phyloP scores from a whole-genome alignment of 2,113 vertebrate species.

The Lichenostomus cassidix region DNA sequence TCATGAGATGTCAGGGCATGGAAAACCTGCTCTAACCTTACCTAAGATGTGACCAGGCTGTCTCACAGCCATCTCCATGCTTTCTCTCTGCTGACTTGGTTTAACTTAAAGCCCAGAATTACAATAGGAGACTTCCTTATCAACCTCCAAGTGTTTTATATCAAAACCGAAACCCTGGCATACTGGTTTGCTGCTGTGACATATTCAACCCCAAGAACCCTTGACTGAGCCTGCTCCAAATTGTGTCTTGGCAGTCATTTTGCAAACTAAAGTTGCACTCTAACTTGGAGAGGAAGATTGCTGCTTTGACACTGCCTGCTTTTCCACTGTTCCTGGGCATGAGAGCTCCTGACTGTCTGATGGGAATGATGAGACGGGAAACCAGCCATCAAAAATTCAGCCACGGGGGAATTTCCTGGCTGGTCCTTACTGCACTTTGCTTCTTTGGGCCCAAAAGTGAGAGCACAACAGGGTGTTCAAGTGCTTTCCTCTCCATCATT shows the following conservation, averaged over 20 bases:
- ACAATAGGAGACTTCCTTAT: not conserved
- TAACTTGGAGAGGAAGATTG: not conserved
- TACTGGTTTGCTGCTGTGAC: not conserved
- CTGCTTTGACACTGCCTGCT: not conserved
- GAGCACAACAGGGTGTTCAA: not conserved
- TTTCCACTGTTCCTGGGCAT: not conserved
- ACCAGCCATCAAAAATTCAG: not conserved
- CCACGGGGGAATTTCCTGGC: not conserved
- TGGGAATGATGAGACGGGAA: not conserved
- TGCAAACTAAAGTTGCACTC: not conserved
- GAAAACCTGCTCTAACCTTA: not conserved
- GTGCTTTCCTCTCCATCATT: not conserved
- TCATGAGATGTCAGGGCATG: not conserved
- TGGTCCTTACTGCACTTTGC: not conserved
- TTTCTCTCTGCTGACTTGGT: not conserved
- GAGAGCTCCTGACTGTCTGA: not conserved
- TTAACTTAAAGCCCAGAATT: not conserved
- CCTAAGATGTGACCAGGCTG: not conserved
- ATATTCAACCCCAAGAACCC: not conserved
- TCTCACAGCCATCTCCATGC: accelerated
- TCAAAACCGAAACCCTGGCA: not conserved
- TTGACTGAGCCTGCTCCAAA: not conserved
- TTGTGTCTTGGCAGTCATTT: not conserved
- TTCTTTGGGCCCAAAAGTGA: not conserved
- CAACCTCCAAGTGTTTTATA: not conserved